Conservation (phyloP, 2,113 vertebrate species). For the Podocnemis expansa region DNA sequence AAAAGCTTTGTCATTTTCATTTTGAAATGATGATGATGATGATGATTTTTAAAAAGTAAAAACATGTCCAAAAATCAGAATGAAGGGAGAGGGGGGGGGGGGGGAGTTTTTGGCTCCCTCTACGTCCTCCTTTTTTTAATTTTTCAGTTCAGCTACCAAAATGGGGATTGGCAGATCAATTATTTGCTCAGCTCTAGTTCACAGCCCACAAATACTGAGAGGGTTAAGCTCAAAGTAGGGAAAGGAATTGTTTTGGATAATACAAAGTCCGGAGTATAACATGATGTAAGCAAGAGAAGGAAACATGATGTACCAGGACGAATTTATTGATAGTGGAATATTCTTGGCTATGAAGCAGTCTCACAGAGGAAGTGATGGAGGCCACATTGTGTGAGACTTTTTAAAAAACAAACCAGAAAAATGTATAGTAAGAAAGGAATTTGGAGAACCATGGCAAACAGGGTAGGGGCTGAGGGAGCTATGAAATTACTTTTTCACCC, state of each 20-base stretch:
- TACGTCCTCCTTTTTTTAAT: no score
- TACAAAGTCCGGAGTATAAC: neutral
- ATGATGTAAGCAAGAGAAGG: fast-evolving
- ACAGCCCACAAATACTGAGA: neutral
- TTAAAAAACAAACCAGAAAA: neutral
- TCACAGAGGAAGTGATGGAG: neutral
- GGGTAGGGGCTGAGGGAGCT: neutral
- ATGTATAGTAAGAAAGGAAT: neutral
- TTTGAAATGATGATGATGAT: neutral
- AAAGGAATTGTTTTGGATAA: neutral
- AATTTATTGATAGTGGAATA: neutral
- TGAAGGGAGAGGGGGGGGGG: no score
- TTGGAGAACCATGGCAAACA: conserved; percentile 1
- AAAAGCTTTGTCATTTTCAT: neutral
- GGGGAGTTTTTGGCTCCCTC: neutral
- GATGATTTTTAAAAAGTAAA: neutral
- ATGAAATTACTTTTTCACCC: neutral
- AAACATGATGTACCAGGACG: neutral
- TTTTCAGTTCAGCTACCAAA: neutral
- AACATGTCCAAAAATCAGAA: neutral
- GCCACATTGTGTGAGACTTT: neutral
- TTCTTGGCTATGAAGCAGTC: neutral
- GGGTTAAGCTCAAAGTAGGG: neutral
- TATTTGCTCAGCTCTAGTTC: neutral
- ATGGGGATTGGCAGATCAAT: neutral